phyloP scores from a whole-genome alignment of 2,113 vertebrate genomes.

The Cyanoderma ruficeps region DNA sequence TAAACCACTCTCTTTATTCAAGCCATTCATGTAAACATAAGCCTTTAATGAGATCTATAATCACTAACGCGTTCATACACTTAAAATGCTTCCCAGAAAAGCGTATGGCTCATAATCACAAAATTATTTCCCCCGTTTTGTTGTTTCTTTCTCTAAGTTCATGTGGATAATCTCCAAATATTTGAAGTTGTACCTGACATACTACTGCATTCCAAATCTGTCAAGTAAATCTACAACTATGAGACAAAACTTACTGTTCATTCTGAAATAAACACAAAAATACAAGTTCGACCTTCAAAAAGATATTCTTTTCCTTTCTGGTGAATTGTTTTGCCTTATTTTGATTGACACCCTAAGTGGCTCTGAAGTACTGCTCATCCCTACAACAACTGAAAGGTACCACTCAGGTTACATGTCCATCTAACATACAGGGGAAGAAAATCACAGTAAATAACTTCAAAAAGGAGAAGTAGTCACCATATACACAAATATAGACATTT shows the following conservation, averaged over 20 bases:
- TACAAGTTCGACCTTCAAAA: background rate
- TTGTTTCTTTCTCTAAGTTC: background rate
- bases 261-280: background rate
- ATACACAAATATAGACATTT: background rate
- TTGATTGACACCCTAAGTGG: background rate
- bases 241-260: background rate
- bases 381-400: background rate
- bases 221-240: background rate
- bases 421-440: background rate
- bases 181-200: background rate
- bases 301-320: rapidly evolving
- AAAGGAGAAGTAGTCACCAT: background rate
- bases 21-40: background rate
- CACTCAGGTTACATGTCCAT: background rate
- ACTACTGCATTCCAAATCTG: background rate
- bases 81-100: rapidly evolving
- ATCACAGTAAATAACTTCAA: background rate
- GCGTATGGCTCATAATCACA: rapidly evolving
- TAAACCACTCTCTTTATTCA: background rate
- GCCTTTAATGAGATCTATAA: background rate
- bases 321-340: background rate
- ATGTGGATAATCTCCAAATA: background rate
- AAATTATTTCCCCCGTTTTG: background rate
- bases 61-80: rapidly evolving
- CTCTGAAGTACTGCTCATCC: background rate